Conservation (phyloP, 2,113 vertebrate genomes). For the Melanerpes aurifrons region DNA sequence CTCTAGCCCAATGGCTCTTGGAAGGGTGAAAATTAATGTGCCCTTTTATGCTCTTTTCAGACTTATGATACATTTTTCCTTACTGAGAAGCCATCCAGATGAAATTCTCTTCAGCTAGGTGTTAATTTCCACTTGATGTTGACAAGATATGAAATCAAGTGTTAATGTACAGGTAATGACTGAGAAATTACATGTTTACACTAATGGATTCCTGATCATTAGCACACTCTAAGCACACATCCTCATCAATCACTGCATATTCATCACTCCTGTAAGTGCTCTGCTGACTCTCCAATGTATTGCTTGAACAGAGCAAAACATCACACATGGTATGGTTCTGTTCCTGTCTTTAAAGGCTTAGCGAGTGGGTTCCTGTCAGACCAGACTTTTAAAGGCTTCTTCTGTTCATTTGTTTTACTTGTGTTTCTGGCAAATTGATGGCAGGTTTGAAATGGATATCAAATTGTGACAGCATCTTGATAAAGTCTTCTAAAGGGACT, state of each 20-base stretch:
- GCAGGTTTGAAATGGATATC: neutral
- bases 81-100: neutral
- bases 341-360: neutral
- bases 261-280: neutral
- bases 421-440: neutral
- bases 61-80: neutral
- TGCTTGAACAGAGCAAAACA: neutral
- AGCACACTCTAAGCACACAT: neutral
- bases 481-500: neutral
- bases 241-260: neutral
- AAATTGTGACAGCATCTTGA: neutral
- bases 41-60: neutral
- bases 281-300: neutral
- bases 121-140: neutral
- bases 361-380: neutral
- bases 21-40: neutral
- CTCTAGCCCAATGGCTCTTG: neutral
- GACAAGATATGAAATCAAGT: neutral
- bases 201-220: constrained; percentile 17
- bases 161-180: constrained; percentile 23
- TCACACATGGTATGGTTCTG: neutral
- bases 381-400: neutral
- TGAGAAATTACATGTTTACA: constrained; percentile 47
- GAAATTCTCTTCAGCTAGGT: neutral
- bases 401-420: neutral